These are phyloP conservation scores for Dasyornis broadbenti DNA, from an alignment of 2,113 vertebrate species.

Conservation along the genomic window DNA sequence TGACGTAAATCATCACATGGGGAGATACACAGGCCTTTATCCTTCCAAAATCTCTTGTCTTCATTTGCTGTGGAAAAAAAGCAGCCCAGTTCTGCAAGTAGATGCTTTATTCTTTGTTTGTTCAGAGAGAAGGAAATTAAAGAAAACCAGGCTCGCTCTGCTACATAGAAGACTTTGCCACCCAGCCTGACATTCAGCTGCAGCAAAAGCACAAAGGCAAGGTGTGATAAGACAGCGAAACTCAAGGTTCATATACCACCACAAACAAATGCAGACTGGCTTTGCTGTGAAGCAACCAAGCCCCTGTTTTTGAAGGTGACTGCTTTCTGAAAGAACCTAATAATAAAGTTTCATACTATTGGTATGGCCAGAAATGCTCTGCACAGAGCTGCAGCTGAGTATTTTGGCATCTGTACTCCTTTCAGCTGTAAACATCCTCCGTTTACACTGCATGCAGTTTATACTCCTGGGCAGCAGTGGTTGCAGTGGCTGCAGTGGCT, in stretches of 20 bases:
- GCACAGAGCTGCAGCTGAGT: neutral
- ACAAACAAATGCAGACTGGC: neutral
- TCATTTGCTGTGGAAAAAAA: neutral
- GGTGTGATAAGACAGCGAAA: neutral
- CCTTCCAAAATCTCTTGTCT: neutral
- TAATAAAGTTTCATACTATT: neutral
- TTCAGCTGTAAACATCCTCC: neutral
- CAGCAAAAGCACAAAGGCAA: neutral
- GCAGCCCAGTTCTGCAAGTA: neutral
- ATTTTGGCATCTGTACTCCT: neutral
- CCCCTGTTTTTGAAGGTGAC: neutral
- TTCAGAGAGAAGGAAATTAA: neutral
- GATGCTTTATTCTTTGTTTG: neutral
- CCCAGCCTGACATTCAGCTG: neutral
- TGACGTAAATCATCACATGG: neutral
- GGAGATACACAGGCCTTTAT: neutral
- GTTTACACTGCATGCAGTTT: neutral
- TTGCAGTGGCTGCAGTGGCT: neutral
- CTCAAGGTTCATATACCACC: neutral
- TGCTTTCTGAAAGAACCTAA: neutral
- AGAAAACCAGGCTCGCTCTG: neutral
- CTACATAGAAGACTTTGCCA: neutral
- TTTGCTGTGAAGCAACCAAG: neutral
- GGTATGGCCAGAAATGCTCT: neutral
- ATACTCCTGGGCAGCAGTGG: neutral